phyloP scores from a whole-genome alignment of 2,888 invertebrate genomes.

The Mythimna loreyi region DNA sequence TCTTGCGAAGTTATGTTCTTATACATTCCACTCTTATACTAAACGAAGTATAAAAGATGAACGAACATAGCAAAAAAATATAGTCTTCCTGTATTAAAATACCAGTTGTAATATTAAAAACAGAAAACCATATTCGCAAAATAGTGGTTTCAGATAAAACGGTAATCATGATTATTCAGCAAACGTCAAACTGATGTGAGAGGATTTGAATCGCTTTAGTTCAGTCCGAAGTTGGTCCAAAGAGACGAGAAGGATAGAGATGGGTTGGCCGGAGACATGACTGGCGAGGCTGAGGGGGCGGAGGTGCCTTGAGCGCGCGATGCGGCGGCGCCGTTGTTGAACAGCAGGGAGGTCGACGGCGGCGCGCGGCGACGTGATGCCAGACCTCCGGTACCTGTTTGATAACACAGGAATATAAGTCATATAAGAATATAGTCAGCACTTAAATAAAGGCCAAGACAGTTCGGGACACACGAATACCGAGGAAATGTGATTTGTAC shows the following conservation, averaged over 20 bases:
- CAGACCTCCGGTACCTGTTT: slow-evolving; percentile 69
- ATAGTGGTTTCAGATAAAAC: slow-evolving; percentile 47
- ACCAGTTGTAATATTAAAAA: slow-evolving; percentile 56
- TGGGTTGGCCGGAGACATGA: slow-evolving; percentile 63
- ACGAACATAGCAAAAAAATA: slow-evolving; percentile 59
- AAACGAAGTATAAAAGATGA: slow-evolving; percentile 74
- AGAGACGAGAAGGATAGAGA: slow-evolving; percentile 68
- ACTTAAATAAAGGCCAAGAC: too few species aligned
- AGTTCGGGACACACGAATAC: neutral
- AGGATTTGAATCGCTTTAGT: slow-evolving; percentile 62
- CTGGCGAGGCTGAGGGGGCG: slow-evolving; percentile 72
- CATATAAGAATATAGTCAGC: too few species aligned
- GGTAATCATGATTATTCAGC: slow-evolving; percentile 4
- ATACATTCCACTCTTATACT: slow-evolving; percentile 75
- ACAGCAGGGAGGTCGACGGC: slow-evolving; percentile 68
- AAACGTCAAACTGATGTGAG: slow-evolving; percentile 1
- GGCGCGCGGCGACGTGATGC: slow-evolving; percentile 76
- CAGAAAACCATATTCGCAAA: slow-evolving; percentile 58
- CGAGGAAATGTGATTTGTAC: too few species aligned
- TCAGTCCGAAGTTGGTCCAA: slow-evolving; percentile 74
- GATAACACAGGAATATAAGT: neutral
- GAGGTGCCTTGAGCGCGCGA: slow-evolving; percentile 55
- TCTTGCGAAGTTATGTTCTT: slow-evolving; percentile 67
- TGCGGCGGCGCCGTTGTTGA: slow-evolving; percentile 57
- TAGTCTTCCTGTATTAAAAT: slow-evolving; percentile 53